Evolutionary conservation across 2,888 invertebrate genomes (phyloP).

Genomic region (Chydorus sphaericus): DNA sequence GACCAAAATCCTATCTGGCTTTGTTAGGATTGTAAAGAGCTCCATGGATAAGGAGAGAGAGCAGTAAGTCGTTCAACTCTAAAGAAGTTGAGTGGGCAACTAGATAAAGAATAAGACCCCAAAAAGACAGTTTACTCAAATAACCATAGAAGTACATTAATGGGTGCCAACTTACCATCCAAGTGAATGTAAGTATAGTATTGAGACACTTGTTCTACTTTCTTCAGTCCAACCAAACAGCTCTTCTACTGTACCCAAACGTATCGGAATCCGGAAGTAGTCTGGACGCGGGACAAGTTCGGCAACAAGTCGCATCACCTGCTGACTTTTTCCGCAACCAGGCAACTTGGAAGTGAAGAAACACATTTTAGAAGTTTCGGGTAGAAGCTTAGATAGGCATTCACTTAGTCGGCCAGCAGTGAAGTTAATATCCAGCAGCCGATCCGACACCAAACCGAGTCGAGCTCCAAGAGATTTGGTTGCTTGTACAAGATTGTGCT

Average conservation of each 20-base stretch:
- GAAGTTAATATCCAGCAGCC: not conserved
- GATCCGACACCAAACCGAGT: not conserved
- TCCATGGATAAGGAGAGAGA: constrained; percentile 7
- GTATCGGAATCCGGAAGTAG: not conserved
- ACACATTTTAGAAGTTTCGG: not conserved
- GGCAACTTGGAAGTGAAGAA: constrained; percentile 7
- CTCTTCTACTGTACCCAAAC: constrained; percentile 3
- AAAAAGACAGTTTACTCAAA: not conserved
- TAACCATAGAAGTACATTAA: not conserved
- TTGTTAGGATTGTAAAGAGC: not conserved
- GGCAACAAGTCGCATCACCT: not conserved
- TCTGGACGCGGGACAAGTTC: not conserved
- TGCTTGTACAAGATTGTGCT: not conserved
- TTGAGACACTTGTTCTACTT: not conserved
- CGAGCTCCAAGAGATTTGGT: constrained; percentile 5
- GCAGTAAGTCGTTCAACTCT: constrained; percentile 5
- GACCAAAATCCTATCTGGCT: constrained; percentile 7
- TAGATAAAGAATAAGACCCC: not conserved
- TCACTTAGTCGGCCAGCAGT: not conserved
- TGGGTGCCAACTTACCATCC: too few species aligned
- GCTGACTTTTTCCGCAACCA: constrained; percentile 9
- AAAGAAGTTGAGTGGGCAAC: constrained; percentile 3
- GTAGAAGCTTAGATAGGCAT: not conserved
- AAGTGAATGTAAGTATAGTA: too few species aligned
- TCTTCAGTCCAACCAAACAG: not conserved